Evolutionary conservation across 2,113 vertebrate species (phyloP).

Genomic region (Nothoprocta perdicaria): DNA sequence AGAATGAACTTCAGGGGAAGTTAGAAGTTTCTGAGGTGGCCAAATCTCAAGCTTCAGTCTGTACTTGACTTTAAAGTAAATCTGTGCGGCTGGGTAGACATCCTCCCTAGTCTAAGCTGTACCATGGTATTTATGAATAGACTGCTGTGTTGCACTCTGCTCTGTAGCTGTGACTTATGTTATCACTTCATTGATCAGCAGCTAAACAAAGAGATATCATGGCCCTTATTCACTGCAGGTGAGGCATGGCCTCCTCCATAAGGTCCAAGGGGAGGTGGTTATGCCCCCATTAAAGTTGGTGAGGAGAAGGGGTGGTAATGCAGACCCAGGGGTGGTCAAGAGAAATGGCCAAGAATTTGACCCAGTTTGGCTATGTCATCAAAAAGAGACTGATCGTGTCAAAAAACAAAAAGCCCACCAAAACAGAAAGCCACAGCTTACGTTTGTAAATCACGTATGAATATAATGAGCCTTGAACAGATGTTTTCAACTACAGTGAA

Average conservation of each 20-base stretch:
- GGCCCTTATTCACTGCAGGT: not conserved
- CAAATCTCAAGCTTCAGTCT: not conserved
- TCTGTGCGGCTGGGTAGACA: not conserved
- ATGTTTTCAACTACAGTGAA: not conserved
- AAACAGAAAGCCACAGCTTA: not conserved
- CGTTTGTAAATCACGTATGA: not conserved
- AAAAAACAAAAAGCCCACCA: not conserved
- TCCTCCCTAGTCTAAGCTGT: not conserved
- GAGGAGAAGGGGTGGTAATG: not conserved
- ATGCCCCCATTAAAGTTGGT: not conserved
- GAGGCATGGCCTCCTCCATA: not conserved
- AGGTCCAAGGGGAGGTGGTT: not conserved
- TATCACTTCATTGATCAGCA: accelerated
- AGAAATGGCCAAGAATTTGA: not conserved
- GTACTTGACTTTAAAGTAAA: not conserved
- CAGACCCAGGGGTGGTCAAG: not conserved
- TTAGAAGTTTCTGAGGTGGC: not conserved
- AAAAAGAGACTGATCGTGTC: not conserved
- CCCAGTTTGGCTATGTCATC: not conserved
- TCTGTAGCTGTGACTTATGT: not conserved
- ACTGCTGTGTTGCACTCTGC: not conserved
- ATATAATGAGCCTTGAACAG: not conserved
- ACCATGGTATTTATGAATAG: accelerated
- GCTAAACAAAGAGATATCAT: accelerated
- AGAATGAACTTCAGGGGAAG: not conserved